These are phyloP conservation scores for Chroicocephalus ridibundus DNA, from an alignment of 2,113 vertebrate genomes.

Conservation along the genomic window DNA sequence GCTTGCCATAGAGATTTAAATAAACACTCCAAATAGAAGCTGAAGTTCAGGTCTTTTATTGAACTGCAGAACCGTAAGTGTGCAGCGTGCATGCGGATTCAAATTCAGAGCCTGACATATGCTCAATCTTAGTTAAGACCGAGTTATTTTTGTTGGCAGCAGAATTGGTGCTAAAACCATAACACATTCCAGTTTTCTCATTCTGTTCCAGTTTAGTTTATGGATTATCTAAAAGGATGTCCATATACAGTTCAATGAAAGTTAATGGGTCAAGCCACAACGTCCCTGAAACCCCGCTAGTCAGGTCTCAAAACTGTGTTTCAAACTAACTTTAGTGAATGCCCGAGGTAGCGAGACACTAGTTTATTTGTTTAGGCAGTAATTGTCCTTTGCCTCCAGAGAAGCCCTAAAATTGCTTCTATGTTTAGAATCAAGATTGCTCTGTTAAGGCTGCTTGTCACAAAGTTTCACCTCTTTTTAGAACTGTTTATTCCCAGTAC, in stretches of 20 bases:
- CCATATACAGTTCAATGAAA: slow-evolving; percentile 59
- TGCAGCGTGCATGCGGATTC: background rate
- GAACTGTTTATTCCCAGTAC: slow-evolving; percentile 72
- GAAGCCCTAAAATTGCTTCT: slow-evolving; percentile 77
- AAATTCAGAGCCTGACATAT: background rate
- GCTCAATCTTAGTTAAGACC: background rate
- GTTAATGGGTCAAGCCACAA: slow-evolving; percentile 35
- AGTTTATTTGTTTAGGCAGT: slow-evolving; percentile 82
- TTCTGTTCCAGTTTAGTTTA: slow-evolving; percentile 57
- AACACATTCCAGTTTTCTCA: slow-evolving; percentile 25
- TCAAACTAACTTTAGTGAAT: slow-evolving; percentile 37
- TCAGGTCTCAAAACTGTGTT: background rate
- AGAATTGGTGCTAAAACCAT: slow-evolving; percentile 15
- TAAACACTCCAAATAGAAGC: background rate
- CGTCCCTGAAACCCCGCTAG: background rate
- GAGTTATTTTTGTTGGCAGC: slow-evolving; percentile 40
- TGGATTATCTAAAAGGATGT: slow-evolving; percentile 64
- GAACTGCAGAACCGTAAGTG: background rate
- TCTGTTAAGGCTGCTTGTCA: slow-evolving; percentile 71
- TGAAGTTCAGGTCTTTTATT: background rate
- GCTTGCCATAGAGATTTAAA: background rate
- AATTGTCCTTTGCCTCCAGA: slow-evolving; percentile 78
- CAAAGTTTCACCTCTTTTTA: slow-evolving; percentile 74
- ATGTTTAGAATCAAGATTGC: slow-evolving; percentile 84
- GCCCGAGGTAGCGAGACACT: slow-evolving; percentile 76